These are phyloP conservation scores for Stenodema calcarata DNA, from an alignment of 2,888 invertebrate genomes.

Conservation along the genomic window DNA sequence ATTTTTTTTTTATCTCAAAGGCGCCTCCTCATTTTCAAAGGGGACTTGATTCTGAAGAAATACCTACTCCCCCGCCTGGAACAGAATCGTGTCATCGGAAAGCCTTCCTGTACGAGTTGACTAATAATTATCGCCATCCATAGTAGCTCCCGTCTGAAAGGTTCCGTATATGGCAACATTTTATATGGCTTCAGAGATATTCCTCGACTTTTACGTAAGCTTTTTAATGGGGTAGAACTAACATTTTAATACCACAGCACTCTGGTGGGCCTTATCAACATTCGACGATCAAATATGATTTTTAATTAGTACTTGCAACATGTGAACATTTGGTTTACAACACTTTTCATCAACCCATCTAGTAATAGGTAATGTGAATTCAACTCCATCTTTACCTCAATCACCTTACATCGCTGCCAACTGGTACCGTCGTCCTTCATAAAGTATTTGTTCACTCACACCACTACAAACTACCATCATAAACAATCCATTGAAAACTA, in stretches of 20 bases:
- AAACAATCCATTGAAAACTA: no score
- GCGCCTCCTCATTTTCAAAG: not conserved
- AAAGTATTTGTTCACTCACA: not conserved
- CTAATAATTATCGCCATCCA: not conserved
- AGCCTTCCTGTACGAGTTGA: not conserved
- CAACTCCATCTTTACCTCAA: no score
- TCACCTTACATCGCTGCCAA: no score
- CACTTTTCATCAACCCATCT: not conserved
- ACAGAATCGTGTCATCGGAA: not conserved
- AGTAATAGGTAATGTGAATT: no score
- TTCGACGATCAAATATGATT: not conserved
- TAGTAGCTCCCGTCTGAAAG: not conserved
- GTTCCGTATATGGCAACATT: not conserved
- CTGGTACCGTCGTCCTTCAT: no score
- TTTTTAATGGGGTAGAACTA: not conserved
- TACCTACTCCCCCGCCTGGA: not conserved
- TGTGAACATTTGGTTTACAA: not conserved
- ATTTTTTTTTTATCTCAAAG: not conserved
- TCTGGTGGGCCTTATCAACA: not conserved
- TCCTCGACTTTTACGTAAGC: not conserved
- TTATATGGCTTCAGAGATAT: not conserved
- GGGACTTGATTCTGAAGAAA: constrained; percentile 30
- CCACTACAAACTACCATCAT: no score
- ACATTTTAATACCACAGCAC: not conserved
- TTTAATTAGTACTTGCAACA: not conserved